Evolutionary conservation across 2,113 vertebrate genomes (phyloP), one percentile per base, ranked within the genome.

Genomic region (Nothocercus julius): DNA sequence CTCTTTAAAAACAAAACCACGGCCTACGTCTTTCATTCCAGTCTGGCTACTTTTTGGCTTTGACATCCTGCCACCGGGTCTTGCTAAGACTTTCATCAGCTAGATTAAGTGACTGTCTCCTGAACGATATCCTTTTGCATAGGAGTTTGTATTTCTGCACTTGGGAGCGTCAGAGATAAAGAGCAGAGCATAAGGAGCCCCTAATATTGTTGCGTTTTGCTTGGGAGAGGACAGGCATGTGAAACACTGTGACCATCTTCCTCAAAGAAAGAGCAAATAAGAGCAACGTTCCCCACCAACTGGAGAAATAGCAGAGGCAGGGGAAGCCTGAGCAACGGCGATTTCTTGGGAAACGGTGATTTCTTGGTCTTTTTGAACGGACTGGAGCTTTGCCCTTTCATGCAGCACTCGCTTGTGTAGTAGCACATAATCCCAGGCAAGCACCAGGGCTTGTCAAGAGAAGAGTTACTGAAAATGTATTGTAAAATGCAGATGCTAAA

Each of bases 321-420:
- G 32, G 16, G 3, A 13, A 56, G 12, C 32, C 45, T 56, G 12
- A 12, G 21, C 15, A 92, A 67, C 2, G 58, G 58, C 0, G 0
- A 72, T 51, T 62, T 58, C 45, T 54, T 51, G 10, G 14, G 21
- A 21, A 92, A 67, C 2, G 58, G 58, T 0, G 0, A 81, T 53
- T 62, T 58, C 45, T 61, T 67, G 49, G 32, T 34, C 75, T 73
- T 84, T 74, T 86, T 89, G 2, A n/a, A 77, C 21, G 9, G 21
- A 64, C 27, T 61, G 3, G n/a, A 49, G 9, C 30, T 10, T 34
- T 49, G 32, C 44, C 51, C 28, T 90, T 91, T 80, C 45, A 47
- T 56, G 42, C 62, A 27, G 30, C 83, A 75, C 28, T 40, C 78
- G 51, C 64, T 85, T 76, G 18, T 87, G 74, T 38, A 58, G 82